Evolutionary conservation across 2,888 invertebrate species (phyloP), one percentile per base, ranked within the genome.

Genomic region (Mesoligia furuncula): DNA sequence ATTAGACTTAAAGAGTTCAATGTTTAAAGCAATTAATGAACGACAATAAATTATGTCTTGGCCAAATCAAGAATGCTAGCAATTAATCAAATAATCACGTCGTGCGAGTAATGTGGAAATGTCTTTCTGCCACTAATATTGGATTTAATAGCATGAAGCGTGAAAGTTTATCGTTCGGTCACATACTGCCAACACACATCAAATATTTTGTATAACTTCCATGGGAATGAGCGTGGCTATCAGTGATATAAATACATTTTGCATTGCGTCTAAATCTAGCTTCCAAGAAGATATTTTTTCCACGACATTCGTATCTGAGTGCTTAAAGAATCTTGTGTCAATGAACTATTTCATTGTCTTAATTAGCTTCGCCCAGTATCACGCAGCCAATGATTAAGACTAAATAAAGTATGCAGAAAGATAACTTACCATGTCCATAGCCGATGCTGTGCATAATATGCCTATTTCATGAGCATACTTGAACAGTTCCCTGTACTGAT

Each of bases 381-480:
- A 6, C 11, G 3, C n/a, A 20, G 70, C 8, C 9, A 71, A 42
- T 75, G 0, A 62, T 76, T 64, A 73, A n/a, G 17, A 61, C n/a
- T 73, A 61, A 65, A n/a, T 51, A 31, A 61, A 59, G 11, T 75
- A 78, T 36, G 61, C 59, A 67, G 45, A 36, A 67, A 75, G 27
- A 68, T 71, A 68, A 88, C 90, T 93, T 95, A 98, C 98, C 95
- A 97, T 97, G 92, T 98, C 98, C 98, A 98, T 98, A 31, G 98
- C 98, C 0, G 98, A 98, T 8, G 98, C 98, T 0, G 98, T 97
- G 90, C 98, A 98, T 87, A 97, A 93, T 80, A 98, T 97, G 75
- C 97, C 97, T 65, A 97, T 90, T 82, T 97, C 94, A 39, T 97
- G 92, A 1, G 98, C 97, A 96, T 97, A 98, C 72, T 94, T 94